Evolutionary conservation across 2,113 vertebrate genomes (phyloP).

Genomic region (Herpetotheres cachinnans): DNA sequence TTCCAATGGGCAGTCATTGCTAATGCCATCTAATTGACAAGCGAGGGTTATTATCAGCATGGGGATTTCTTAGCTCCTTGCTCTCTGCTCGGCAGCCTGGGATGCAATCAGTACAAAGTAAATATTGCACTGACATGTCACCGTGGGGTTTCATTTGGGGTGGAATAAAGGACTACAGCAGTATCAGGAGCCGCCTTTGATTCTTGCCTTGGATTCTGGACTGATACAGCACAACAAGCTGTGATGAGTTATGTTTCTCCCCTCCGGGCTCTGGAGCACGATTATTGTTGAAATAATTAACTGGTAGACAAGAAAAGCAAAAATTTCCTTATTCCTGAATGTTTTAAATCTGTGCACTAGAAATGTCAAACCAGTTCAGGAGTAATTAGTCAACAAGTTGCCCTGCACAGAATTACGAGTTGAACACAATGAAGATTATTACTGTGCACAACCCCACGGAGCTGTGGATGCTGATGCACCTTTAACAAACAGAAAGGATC

Average conservation of each 20-base stretch:
- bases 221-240: background rate
- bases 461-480: background rate
- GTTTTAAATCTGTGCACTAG: background rate
- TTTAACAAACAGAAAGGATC: background rate
- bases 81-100: background rate
- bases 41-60: background rate
- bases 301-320: background rate
- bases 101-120: background rate
- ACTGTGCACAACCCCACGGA: background rate
- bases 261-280: background rate
- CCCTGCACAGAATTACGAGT: background rate
- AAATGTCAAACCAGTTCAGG: background rate
- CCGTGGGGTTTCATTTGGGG: background rate
- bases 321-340: background rate
- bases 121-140: background rate
- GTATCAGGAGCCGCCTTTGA: background rate
- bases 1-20: background rate
- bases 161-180: background rate
- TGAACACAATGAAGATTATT: background rate
- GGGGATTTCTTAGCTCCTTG: background rate
- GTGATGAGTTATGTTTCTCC: background rate
- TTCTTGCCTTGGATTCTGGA: background rate
- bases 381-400: background rate
- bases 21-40: background rate
- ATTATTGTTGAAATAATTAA: conserved; percentile 24